Evolutionary conservation across 2,113 vertebrate species (phyloP).

Genomic region (Apus apus): DNA sequence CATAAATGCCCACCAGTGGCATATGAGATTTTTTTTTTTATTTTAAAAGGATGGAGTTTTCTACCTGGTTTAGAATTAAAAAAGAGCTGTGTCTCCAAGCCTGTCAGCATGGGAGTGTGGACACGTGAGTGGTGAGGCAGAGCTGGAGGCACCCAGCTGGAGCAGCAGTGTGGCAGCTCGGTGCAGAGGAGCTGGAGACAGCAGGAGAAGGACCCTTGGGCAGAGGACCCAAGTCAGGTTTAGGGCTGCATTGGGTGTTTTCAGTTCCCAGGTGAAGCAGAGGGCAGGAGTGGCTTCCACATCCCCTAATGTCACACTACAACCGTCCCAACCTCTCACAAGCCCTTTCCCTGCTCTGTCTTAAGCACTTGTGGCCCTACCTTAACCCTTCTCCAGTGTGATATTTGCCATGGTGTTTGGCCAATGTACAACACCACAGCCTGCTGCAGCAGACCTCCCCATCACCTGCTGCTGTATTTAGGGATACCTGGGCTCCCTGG

Average conservation of each 20-base stretch:
- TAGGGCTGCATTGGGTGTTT: accelerated
- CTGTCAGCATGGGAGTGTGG: neutral
- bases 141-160: neutral
- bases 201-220: neutral
- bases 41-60: neutral
- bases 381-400: neutral
- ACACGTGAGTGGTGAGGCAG: neutral
- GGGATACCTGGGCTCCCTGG: accelerated
- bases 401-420: neutral
- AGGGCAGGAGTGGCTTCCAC: neutral
- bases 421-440: no score
- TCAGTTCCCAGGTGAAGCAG: neutral
- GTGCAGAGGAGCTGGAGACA: accelerated
- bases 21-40: accelerated
- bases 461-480: accelerated
- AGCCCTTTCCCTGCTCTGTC: neutral
- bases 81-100: neutral
- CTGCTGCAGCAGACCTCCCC: neutral
- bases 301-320: accelerated
- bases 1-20: accelerated
- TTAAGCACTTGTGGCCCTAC: neutral
- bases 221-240: neutral
- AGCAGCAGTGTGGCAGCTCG: neutral
- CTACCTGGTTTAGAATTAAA: neutral
- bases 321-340: neutral